These are phyloP conservation scores for Dasyprocta punctata DNA, from an alignment of 2,113 vertebrate species.

Conservation along the genomic window DNA sequence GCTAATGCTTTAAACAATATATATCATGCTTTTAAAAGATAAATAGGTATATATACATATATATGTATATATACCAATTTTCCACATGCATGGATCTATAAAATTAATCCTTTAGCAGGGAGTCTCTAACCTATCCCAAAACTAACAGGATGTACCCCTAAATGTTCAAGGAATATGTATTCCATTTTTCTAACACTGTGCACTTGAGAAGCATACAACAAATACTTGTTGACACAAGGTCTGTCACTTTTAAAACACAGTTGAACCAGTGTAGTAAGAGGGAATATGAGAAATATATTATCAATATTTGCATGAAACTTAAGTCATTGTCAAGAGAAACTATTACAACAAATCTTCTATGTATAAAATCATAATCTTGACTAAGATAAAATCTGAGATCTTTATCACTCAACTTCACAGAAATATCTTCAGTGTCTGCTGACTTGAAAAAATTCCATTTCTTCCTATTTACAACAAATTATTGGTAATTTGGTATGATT, in stretches of 20 bases:
- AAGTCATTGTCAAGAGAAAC: not conserved
- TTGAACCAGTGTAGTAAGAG: not conserved
- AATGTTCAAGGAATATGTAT: not conserved
- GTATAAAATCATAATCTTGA: conserved; percentile 55
- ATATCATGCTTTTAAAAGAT: conserved; percentile 24
- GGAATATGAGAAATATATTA: not conserved
- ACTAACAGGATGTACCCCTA: not conserved
- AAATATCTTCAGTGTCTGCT: conserved; percentile 20
- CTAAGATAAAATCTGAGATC: conserved; percentile 60
- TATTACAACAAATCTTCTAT: conserved; percentile 26
- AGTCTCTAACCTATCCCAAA: not conserved
- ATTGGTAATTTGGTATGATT: conserved; percentile 32
- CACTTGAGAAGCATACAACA: not conserved
- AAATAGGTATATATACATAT: not conserved
- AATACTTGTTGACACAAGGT: not conserved
- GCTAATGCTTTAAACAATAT: conserved; percentile 48
- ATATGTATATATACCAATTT: not conserved
- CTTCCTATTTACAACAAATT: conserved; percentile 56
- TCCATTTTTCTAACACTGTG: conserved; percentile 5
- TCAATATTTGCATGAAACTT: conserved; percentile 12
- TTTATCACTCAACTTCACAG: conserved; percentile 7
- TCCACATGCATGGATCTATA: not conserved
- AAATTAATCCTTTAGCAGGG: conserved; percentile 45
- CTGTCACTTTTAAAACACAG: conserved; percentile 26
- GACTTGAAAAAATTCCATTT: not conserved